phyloP scores from a whole-genome alignment of 2,797 vertebrate species.

The Clangula hyemalis region DNA sequence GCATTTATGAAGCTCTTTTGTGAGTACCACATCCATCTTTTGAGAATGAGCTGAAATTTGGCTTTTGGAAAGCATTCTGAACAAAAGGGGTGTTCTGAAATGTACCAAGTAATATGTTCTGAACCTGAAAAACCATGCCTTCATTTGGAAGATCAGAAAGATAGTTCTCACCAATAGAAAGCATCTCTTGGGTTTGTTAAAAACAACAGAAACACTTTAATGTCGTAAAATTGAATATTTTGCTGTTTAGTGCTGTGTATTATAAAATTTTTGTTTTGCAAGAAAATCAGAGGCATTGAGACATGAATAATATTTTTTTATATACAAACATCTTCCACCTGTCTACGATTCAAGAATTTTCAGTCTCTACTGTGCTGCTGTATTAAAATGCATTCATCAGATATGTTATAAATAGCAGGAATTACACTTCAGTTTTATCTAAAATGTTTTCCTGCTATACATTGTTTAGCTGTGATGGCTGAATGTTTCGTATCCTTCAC shows the following conservation, averaged over 20 bases:
- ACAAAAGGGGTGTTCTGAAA: neutral
- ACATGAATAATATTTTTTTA: neutral
- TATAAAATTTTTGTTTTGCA: neutral
- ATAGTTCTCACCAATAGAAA: neutral
- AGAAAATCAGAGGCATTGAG: neutral
- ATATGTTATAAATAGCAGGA: constrained; percentile 44
- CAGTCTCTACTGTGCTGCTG: neutral
- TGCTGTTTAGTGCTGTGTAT: neutral
- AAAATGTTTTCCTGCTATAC: constrained; percentile 54
- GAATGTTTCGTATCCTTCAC: constrained; percentile 8
- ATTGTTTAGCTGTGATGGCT: constrained; percentile 49
- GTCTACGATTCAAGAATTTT: constrained; percentile 31
- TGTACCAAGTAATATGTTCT: neutral
- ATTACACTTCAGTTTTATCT: constrained; percentile 59
- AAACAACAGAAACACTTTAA: neutral
- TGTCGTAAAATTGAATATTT: neutral
- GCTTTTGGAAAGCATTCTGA: neutral
- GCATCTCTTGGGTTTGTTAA: neutral
- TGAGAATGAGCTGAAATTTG: neutral
- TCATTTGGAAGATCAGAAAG: constrained; percentile 5
- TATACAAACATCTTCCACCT: neutral
- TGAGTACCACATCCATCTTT: neutral
- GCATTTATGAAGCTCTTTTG: neutral
- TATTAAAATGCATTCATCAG: constrained; percentile 66
- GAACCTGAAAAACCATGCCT: neutral